A percentile compares a stretch with the other conserved stretches of the same genome.
Conservation (phyloP, 2,888 invertebrate genomes). For the Metacarcinus magister region DNA sequence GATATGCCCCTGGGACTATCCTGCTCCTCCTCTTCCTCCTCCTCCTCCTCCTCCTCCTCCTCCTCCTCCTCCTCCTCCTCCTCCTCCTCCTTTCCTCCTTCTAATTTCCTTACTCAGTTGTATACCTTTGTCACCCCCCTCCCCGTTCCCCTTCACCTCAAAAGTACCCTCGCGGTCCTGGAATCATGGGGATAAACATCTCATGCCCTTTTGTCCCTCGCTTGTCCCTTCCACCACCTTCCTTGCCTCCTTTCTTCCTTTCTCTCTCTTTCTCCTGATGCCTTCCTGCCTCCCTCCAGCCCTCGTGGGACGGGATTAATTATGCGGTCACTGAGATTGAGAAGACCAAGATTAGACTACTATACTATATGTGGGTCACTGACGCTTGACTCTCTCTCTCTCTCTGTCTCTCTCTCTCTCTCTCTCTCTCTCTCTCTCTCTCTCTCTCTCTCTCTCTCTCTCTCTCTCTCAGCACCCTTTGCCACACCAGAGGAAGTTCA, state of each 20-base stretch:
- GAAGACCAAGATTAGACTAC: neutral
- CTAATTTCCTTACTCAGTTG: neutral
- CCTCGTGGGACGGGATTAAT: neutral
- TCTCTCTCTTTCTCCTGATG: neutral
- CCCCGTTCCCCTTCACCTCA: neutral
- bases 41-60: conserved; percentile 28
- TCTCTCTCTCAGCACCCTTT: neutral
- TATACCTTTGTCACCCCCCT: neutral
- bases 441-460: conserved; percentile 39
- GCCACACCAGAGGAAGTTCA: neutral
- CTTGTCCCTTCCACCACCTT: neutral
- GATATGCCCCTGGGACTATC: neutral
- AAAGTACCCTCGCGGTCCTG: neutral
- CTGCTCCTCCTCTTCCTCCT: neutral
- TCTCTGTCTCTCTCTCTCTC: conserved; percentile 12
- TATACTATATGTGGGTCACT: conserved; percentile 2
- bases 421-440: neutral
- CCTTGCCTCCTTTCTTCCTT: neutral
- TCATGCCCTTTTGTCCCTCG: neutral
- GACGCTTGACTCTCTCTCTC: neutral
- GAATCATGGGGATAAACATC: neutral
- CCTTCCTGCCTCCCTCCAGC: neutral
- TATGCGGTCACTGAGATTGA: conserved; percentile 6
- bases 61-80: neutral
- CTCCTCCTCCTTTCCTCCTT: neutral